Percentiles rank a stretch among this genome's conserved stretches.
Evolutionary conservation across 2,113 vertebrate genomes (phyloP).

Genomic region (Syrmaticus mikado): DNA sequence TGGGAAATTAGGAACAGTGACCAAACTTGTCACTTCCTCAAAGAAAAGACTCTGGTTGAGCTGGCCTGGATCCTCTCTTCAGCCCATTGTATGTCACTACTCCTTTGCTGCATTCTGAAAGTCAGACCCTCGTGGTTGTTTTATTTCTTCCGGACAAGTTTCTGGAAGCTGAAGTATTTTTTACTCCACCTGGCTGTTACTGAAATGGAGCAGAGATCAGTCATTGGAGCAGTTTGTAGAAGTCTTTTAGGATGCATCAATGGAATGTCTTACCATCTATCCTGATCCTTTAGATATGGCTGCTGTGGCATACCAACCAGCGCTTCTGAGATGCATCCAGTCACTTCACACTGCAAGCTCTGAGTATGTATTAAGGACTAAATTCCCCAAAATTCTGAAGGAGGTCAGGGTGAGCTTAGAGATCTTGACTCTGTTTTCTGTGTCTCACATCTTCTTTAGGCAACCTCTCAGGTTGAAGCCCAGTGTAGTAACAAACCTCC

Average conservation of each 20-base stretch:
- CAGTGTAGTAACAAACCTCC: background rate
- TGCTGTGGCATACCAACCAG: background rate
- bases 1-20: background rate
- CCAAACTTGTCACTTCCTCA: background rate
- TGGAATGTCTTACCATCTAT: too few relatives aligned
- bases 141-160: background rate
- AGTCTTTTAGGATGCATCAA: background rate
- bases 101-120: background rate
- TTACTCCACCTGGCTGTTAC: background rate
- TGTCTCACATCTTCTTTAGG: background rate
- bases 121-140: background rate
- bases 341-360: background rate
- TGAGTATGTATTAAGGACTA: background rate
- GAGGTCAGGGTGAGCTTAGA: background rate
- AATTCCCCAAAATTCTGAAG: background rate
- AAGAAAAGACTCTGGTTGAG: background rate
- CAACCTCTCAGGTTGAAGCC: background rate
- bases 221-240: background rate
- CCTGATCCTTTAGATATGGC: background rate
- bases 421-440: background rate
- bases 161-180: background rate
- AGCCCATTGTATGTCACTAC: background rate
- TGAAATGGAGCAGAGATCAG: background rate
- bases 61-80: background rate
- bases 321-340: background rate